Evolutionary conservation across 1,140 invertebrate species (phyloP).

Genomic region (Drosophila nigromelanica): DNA sequence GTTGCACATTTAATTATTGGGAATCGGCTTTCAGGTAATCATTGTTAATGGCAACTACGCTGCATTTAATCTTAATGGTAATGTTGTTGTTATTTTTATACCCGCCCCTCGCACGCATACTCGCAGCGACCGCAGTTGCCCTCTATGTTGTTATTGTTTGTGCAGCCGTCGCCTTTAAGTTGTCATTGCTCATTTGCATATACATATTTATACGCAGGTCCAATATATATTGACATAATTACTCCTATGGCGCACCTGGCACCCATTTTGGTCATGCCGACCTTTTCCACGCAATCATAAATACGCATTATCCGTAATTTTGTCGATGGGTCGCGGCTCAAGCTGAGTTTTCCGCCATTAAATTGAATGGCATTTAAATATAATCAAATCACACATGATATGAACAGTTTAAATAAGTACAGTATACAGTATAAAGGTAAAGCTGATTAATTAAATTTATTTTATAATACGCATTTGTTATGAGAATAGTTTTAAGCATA

Average conservation of each 20-base stretch:
- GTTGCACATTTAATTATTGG: slow-evolving; percentile 82
- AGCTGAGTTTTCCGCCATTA: slow-evolving; percentile 64
- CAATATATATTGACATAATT: slow-evolving; percentile 26
- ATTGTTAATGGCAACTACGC: slow-evolving; percentile 80
- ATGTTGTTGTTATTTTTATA: slow-evolving; percentile 30
- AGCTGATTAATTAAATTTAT: no score
- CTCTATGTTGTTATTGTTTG: slow-evolving; percentile 9
- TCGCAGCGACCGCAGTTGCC: neutral
- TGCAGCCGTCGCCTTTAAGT: slow-evolving; percentile 54
- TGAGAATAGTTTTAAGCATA: neutral
- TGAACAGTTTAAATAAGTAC: neutral
- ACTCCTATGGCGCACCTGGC: slow-evolving; percentile 2
- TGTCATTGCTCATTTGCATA: slow-evolving; percentile 35
- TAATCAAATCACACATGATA: slow-evolving; percentile 29
- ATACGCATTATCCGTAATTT: slow-evolving; percentile 70
- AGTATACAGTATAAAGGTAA: neutral
- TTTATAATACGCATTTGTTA: no score
- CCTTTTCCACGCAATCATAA: neutral
- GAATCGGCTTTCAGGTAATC: slow-evolving; percentile 82
- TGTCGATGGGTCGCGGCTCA: slow-evolving; percentile 41
- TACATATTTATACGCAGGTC: slow-evolving; percentile 3
- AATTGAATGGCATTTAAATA: slow-evolving; percentile 46
- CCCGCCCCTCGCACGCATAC: neutral
- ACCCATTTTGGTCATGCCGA: neutral
- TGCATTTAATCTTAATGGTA: slow-evolving; percentile 75